Base-by-base conservation (phyloP, 2,888 invertebrate genomes). In the Lagria hirta region DNA sequence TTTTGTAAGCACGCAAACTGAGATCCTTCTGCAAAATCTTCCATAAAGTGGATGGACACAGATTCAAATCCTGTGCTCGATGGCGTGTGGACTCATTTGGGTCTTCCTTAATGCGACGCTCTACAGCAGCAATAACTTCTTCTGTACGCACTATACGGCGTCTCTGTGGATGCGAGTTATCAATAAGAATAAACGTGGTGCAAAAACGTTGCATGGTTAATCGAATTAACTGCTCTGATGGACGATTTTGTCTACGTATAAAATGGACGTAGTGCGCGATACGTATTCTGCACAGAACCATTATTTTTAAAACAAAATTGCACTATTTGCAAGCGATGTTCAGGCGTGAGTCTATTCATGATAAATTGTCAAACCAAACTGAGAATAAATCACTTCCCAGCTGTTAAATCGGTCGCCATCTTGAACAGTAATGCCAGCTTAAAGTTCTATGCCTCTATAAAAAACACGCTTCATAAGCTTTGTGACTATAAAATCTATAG, bases 121-220 rank as follows among this genome's bases (percentile, higher is more conserved):
- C 24, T 23, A 43, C 45, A 55, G 52, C 40, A 55, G 46, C 46
- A 43, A 49, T 34, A 8, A 17, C 20, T 18, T 18, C 44, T 48
- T 45, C 36, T 22, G 40, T 44, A 36, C 48, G 38, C 43, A 48
- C 46, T 40, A 40, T 43, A 32, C 49, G 48, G 17, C 37, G 40
- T 49, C n/a, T n/a, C n/a, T n/a, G 18, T 10, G 29, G 52, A 46
- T 52, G 24, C 42, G 32, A 16, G 36, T 51, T 50, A 40, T 52
- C 50, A 33, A 12, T 29, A 35, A 55, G 32, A 57, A 43, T 50
- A 43, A 35, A 27, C 35, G 48, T 58, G 43, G 52, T 56, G 46
- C 54, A 53, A 60, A 58, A 60, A 47, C 52, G 51, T 14, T 51
- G 43, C 52, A 58, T 46, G n/a, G 54, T 53, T 51, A 34, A n/a